Percentiles rank a stretch among this genome's conserved stretches.
phyloP scores from a whole-genome alignment of 2,888 invertebrate species.

The Metallyticus violacea region DNA sequence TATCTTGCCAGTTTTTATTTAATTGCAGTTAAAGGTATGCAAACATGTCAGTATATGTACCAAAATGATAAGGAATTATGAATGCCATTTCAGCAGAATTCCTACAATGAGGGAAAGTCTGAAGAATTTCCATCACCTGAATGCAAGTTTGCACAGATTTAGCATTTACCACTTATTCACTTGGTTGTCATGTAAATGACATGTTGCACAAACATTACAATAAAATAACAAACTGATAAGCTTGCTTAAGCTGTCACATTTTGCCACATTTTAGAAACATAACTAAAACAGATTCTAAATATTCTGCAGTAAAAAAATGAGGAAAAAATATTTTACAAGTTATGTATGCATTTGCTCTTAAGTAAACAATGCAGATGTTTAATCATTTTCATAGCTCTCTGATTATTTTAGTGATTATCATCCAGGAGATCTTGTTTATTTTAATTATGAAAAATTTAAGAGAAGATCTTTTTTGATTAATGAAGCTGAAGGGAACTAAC shows the following conservation, averaged over 20 bases:
- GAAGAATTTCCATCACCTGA: too few relatives aligned
- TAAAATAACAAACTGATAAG: not conserved
- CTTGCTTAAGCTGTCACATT: not conserved
- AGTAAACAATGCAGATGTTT: not conserved
- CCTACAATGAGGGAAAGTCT: too few relatives aligned
- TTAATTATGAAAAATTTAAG: too few relatives aligned
- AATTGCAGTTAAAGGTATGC: not conserved
- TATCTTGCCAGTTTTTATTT: not conserved
- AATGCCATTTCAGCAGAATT: too few relatives aligned
- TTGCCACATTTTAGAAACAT: not conserved
- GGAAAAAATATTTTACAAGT: not conserved
- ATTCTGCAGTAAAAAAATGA: not conserved
- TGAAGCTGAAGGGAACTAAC: too few relatives aligned
- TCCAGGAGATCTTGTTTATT: too few relatives aligned
- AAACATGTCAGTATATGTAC: not conserved
- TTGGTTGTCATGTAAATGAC: not conserved
- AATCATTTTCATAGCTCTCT: not conserved
- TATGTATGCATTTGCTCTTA: not conserved
- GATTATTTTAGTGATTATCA: too few relatives aligned
- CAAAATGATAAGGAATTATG: not conserved
- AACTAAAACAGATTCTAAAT: not conserved
- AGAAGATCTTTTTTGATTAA: too few relatives aligned
- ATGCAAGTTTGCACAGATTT: too few relatives aligned
- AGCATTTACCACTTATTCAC: too few relatives aligned
- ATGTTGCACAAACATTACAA: not conserved